Conservation (phyloP, 2,113 vertebrate species). For the Nasalis larvatus region DNA sequence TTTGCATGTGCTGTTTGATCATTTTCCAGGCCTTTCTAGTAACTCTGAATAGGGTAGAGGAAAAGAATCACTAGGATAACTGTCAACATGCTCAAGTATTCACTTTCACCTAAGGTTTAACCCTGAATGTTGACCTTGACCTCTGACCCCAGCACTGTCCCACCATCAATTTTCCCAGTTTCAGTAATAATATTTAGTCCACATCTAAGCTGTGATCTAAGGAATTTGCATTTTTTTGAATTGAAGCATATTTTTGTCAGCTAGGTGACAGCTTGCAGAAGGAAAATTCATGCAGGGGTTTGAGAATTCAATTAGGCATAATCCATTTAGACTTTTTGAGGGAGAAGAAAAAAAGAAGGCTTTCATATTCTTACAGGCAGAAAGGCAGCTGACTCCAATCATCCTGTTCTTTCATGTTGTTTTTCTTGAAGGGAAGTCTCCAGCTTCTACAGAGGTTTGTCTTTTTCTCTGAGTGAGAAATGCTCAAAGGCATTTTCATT, state of each 20-base stretch:
- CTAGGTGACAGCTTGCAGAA: background rate
- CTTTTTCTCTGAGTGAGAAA: background rate
- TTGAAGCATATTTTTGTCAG: background rate
- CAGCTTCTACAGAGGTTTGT: background rate
- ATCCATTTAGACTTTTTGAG: constrained; percentile 29
- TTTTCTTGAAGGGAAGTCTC: background rate
- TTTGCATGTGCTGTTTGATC: background rate
- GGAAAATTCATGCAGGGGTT: background rate
- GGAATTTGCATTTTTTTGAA: background rate
- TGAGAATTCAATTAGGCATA: constrained; percentile 32
- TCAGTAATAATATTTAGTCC: background rate
- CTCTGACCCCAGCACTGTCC: background rate
- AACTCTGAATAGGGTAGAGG: background rate
- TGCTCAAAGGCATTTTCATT: constrained; percentile 27
- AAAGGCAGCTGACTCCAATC: constrained; percentile 16
- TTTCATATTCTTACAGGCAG: background rate
- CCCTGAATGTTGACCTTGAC: background rate
- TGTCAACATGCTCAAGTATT: background rate
- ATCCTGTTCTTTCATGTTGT: background rate
- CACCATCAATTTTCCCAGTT: background rate
- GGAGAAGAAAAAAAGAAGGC: background rate
- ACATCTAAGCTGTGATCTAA: background rate
- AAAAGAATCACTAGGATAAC: background rate
- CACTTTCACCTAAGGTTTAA: background rate
- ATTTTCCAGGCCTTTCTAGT: background rate